Evolutionary conservation across 2,113 vertebrate genomes (phyloP), one percentile per base, ranked within the genome.

Genomic region (Urocynchramus pylzowi): DNA sequence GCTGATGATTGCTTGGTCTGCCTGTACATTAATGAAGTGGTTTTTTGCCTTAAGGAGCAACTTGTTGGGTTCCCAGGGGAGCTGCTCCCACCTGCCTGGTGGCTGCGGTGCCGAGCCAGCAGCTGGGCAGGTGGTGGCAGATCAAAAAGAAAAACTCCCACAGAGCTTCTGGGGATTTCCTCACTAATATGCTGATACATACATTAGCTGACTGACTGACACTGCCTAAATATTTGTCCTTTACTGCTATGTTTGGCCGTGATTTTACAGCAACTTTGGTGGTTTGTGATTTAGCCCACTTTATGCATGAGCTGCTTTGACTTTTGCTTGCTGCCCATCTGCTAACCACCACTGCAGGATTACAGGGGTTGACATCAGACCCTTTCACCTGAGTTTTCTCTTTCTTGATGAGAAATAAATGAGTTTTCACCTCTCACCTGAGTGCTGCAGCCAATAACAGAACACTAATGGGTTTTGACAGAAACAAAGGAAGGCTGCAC

Each of bases 191-290:
- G 88, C 76, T 96, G 96, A 95, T 96, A 90, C 85, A 91, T 95
- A 97, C 90, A 64, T 87, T 87, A 95, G 89, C 77, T 94, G 82
- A 79, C 87, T 97, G 93, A 95, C 94, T 96, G 93, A 94, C 95
- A 96, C 56, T 95, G 89, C 94, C 92, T 93, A 97, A 97, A 96
- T 95, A 95, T 95, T 97, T 97, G 90, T 89, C 88, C 97, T 97
- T 88, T 53, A 45, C 90, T 97, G 93, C 92, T 92, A 80, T 94
- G 71, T 88, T 97, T 97, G 94, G 93, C 85, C 11, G 9, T 44
- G 88, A 83, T 91, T 96, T 96, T 95, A 85, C 76, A 96, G 96
- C 61, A 91, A 31, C 94, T 88, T 92, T 74, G 95, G 91, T 94
- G 91, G 92, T 85, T 97, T 96, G 68, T 73, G 68, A 89, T 67